Base-by-base conservation (phyloP, 2,113 vertebrate genomes). In the Saguinus imperator region DNA sequence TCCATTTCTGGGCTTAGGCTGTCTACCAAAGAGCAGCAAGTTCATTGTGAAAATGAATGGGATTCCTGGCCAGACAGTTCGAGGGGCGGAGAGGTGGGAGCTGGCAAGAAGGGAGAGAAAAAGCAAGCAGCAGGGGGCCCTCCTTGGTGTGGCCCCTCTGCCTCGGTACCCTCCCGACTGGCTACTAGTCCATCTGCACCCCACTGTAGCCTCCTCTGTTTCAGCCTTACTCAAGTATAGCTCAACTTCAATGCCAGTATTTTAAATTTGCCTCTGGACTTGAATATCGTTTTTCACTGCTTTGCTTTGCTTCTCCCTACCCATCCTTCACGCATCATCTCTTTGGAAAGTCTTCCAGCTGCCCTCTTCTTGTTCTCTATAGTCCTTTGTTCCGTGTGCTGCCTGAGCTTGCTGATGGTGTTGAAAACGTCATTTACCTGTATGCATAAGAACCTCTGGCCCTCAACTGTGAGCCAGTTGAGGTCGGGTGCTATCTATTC, bases 1-100 rank as follows among this genome's bases (percentile, higher is more conserved):
- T 98, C 94, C 95, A 96, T 97, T 98, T 98, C 97, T 96, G 70
- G 94, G 80, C 76, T 98, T 97, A 97, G 91, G 94, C 89, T 96
- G 79, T 95, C 98, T 97, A 97, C 96, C 58, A 43, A 96, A 95
- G 16, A 95, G 58, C 43, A 95, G 45, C 3, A 23, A 40, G 29
- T 97, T 97, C 97, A n/a, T 80, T 72, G 32, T 57, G 11, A 82
- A 97, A 95, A 86, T 58, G 84, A 92, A 75, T 58, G 83, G 61
- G 40, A 91, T 58, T 86, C 77, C 81, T 52, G 58, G 52, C 23
- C 58, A 87, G 77, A 87, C 55, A 6, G 55, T 61, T 21, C 10
- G n/a, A 35, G 70, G 25, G 77, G 52, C 52, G 58, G 4, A 35
- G 35, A 55, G 29, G 9, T 45, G 52, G 70, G 37, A 73, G 27